Conservation (phyloP, 2,888 invertebrate species). For the Himalopsyche kuldschensis region DNA sequence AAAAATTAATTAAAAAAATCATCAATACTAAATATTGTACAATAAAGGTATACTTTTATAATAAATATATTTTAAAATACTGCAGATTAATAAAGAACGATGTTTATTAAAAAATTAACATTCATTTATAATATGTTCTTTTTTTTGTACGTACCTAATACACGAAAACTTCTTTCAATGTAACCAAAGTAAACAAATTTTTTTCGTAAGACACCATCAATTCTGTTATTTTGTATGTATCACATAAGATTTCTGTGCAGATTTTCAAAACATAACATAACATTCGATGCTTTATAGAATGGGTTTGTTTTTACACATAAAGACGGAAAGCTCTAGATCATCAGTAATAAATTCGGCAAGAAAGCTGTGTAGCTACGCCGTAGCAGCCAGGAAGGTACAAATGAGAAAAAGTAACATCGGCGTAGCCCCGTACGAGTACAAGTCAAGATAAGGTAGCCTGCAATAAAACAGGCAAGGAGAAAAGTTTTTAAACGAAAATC, state of each 20-base stretch:
- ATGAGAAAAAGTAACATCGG: background rate
- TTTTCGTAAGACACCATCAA: too few species aligned
- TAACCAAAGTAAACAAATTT: too few species aligned
- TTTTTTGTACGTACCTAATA: too few species aligned
- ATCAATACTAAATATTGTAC: too few species aligned
- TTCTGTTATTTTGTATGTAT: too few species aligned
- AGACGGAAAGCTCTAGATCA: background rate
- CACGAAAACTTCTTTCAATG: too few species aligned
- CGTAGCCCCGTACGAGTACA: background rate
- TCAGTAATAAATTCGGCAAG: background rate
- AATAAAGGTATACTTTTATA: too few species aligned
- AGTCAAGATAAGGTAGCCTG: background rate
- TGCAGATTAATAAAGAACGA: too few species aligned
- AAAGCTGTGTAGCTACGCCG: background rate
- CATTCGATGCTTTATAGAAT: background rate
- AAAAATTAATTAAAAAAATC: too few species aligned
- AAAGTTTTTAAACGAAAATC: background rate
- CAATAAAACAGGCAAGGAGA: background rate
- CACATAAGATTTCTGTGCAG: background rate
- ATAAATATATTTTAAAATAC: too few species aligned
- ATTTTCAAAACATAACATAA: background rate
- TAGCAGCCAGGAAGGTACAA: background rate
- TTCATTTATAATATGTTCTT: too few species aligned
- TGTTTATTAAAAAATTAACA: too few species aligned
- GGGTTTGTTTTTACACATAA: background rate